Evolutionary conservation across 2,888 invertebrate species (phyloP).

Genomic region (Ferdinandea cuprea): DNA sequence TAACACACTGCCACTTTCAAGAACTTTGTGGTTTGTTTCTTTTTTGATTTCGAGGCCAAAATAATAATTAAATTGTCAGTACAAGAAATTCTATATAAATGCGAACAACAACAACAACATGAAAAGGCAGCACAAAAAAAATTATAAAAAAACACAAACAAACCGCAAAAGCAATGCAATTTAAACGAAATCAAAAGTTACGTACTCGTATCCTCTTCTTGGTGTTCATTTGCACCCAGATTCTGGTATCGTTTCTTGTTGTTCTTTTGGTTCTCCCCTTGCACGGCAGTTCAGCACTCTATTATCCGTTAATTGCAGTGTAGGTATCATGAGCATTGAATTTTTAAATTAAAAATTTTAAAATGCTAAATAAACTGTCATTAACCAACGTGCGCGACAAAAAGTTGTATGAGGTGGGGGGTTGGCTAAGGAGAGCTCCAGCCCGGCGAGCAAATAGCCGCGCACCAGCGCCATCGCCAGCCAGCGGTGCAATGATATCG

Average conservation of each 20-base stretch:
- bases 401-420: conserved; percentile 15
- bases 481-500: not conserved
- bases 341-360: conserved; percentile 68
- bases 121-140: conserved; percentile 16
- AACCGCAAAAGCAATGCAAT: conserved; percentile 54
- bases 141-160: conserved; percentile 17
- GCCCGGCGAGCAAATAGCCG: too few species aligned
- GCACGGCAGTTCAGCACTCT: conserved; percentile 26
- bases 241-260: not conserved
- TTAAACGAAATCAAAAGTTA: conserved; percentile 69
- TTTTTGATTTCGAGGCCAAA: conserved; percentile 43
- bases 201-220: not conserved
- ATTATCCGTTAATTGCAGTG: conserved; percentile 70
- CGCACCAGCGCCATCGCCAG: too few species aligned
- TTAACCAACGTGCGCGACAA: conserved; percentile 43
- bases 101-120: conserved; percentile 12
- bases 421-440: not conserved
- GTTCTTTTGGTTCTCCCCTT: conserved; percentile 12
- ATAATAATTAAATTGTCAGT: conserved; percentile 68
- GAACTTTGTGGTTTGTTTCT: conserved; percentile 20
- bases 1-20: conserved; percentile 27
- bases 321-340: conserved; percentile 64
- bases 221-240: conserved; percentile 1
- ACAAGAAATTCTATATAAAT: not conserved
- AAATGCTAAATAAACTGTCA: conserved; percentile 68